Evolutionary conservation across 2,113 vertebrate species (phyloP).

Genomic region (Terrapene triunguis): DNA sequence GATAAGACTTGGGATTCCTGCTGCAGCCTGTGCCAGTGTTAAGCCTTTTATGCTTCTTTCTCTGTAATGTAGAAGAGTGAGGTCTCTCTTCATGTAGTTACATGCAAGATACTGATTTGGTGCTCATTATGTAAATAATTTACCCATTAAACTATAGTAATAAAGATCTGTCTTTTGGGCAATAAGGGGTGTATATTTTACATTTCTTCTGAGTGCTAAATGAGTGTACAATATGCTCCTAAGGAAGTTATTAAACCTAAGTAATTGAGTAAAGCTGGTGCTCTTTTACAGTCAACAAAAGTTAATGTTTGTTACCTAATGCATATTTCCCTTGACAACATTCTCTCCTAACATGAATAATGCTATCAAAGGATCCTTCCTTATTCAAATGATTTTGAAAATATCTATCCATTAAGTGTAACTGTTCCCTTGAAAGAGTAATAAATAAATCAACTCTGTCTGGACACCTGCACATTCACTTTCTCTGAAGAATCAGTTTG

Average conservation of each 20-base stretch:
- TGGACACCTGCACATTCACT: neutral
- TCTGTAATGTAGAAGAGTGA: neutral
- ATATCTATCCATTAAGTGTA: neutral
- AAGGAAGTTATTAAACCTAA: neutral
- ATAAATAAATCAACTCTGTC: neutral
- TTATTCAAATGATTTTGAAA: neutral
- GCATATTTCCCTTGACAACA: accelerated
- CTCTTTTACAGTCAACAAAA: neutral
- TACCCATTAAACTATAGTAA: neutral
- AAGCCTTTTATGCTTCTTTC: neutral
- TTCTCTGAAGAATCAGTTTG: neutral
- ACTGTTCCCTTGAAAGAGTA: neutral
- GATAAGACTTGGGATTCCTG: neutral
- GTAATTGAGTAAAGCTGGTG: neutral
- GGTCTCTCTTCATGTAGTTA: neutral
- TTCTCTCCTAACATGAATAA: neutral
- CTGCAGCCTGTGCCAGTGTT: neutral
- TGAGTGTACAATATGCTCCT: neutral
- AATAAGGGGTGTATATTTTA: neutral
- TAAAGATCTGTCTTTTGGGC: neutral
- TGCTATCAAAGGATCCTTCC: neutral
- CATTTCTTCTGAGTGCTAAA: neutral
- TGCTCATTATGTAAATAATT: neutral
- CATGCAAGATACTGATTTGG: neutral
- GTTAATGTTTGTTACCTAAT: neutral